phyloP scores from a whole-genome alignment of 2,888 invertebrate genomes.

The Sturmia bella region DNA sequence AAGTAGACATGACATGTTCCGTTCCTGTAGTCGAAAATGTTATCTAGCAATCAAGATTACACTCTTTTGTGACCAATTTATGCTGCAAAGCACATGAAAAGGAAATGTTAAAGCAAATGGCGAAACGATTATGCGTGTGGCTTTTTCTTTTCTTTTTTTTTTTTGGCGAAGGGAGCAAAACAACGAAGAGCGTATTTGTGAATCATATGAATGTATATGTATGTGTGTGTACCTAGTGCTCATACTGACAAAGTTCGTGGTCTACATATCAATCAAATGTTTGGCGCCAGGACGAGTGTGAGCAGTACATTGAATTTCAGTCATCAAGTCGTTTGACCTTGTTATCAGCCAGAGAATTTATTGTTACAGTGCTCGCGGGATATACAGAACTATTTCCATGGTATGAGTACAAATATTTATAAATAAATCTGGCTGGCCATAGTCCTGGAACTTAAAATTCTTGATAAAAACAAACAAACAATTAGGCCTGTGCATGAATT shows the following conservation, averaged over 20 bases:
- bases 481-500: no score
- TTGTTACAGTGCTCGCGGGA: no score
- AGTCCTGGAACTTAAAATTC: no score
- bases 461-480: no score
- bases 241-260: constrained; percentile 43
- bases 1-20: no score
- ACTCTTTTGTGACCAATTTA: not conserved
- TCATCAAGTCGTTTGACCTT: constrained; percentile 52
- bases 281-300: constrained; percentile 55
- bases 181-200: not conserved
- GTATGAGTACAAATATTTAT: no score
- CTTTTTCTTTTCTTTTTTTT: not conserved
- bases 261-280: constrained; percentile 58
- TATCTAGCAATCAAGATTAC: not conserved
- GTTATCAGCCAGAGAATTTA: constrained; percentile 55
- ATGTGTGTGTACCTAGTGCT: not conserved
- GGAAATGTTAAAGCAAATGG: not conserved
- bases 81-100: not conserved
- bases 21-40: constrained; percentile 3
- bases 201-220: not conserved
- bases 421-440: no score
- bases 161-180: not conserved
- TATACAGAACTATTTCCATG: no score
- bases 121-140: not conserved
- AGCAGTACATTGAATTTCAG: constrained; percentile 33